Percentiles rank a stretch among this genome's conserved stretches.
These are phyloP conservation scores for Pecten maximus DNA, from an alignment of 2,888 invertebrate genomes.

Conservation along the genomic window DNA sequence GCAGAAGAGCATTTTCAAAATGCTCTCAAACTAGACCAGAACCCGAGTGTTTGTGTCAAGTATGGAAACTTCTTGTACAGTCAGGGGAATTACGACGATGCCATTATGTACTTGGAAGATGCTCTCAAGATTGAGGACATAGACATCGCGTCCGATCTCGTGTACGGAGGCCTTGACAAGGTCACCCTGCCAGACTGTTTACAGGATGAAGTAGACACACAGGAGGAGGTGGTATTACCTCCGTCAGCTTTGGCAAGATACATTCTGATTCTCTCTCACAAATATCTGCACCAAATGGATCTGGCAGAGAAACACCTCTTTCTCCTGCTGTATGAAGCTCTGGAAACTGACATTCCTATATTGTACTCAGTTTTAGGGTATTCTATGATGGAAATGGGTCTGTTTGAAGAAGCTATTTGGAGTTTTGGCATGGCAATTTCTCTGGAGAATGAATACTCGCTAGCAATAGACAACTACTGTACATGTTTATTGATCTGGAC, in stretches of 20 bases:
- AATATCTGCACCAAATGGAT: constrained; percentile 69
- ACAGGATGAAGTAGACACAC: constrained; percentile 79
- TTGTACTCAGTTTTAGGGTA: constrained; percentile 79
- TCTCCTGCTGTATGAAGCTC: constrained; percentile 72
- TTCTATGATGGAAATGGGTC: constrained; percentile 78
- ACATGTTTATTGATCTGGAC: constrained; percentile 73
- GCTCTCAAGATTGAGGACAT: constrained; percentile 65
- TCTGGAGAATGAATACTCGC: constrained; percentile 74
- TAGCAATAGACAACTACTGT: constrained; percentile 78
- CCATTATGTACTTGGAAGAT: constrained; percentile 75
- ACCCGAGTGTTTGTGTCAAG: constrained; percentile 76
- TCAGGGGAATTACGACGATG: constrained; percentile 78
- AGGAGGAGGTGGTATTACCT: constrained; percentile 79
- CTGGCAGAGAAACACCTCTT: constrained; percentile 76
- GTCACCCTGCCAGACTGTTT: constrained; percentile 80
- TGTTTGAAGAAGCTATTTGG: constrained; percentile 78
- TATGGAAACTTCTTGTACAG: constrained; percentile 81
- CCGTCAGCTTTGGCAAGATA: constrained; percentile 75
- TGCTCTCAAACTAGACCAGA: constrained; percentile 74
- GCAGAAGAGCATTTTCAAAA: constrained; percentile 79
- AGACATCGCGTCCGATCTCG: constrained; percentile 63
- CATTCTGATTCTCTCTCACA: constrained; percentile 79
- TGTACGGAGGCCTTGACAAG: constrained; percentile 79
- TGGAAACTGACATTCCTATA: constrained; percentile 71
- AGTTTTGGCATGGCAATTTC: constrained; percentile 74